Evolutionary conservation across 2,797 vertebrate species (phyloP), one percentile per base, ranked within the genome.

Genomic region (Arctocebus calabarensis): DNA sequence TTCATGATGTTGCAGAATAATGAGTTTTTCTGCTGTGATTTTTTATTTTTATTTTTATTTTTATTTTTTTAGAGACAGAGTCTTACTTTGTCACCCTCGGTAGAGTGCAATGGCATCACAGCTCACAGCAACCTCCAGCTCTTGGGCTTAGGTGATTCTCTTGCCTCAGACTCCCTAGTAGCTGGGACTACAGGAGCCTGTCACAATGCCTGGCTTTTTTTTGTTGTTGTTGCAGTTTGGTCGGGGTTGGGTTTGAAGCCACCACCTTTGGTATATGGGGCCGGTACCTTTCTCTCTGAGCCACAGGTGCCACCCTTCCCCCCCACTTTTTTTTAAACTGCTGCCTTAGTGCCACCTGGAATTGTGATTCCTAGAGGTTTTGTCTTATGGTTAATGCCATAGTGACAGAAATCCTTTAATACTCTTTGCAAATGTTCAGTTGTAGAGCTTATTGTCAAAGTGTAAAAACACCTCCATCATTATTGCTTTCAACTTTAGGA

Each of bases 311-410:
- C 45, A 48, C 45, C 45, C 45, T 13, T 48, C 12, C 12, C 12
- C 45, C 45, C 1, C 2, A 32, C 43, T 27, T 55, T 86, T 86
- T 95, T 92, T 85, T 90, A 82, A 90, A 87, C 3, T 59, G 48
- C n/a, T 71, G 29, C 43, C 57, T 84, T 32, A 71, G 3, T 84
- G 48, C 61, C 48, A 57, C 52, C 68, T 83, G 45, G 22, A 81
- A 27, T 73, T 82, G 32, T 88, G 37, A 84, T 88, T 74, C 32
- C 32, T 91, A 66, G 55, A 93, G 52, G 32, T 81, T 93, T 92
- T 88, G 20, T 88, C 40, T 79, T 37, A 81, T 59, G 27, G 59
- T 84, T 62, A 62, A 64, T 37, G 45, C 78, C 9, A 48, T 45
- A 84, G 62, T 88, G 81, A 75, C 17, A 23, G 17, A 32, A 91